Evolutionary conservation across 2,113 vertebrate species (phyloP).

Genomic region (Psittacula cyanocephala): DNA sequence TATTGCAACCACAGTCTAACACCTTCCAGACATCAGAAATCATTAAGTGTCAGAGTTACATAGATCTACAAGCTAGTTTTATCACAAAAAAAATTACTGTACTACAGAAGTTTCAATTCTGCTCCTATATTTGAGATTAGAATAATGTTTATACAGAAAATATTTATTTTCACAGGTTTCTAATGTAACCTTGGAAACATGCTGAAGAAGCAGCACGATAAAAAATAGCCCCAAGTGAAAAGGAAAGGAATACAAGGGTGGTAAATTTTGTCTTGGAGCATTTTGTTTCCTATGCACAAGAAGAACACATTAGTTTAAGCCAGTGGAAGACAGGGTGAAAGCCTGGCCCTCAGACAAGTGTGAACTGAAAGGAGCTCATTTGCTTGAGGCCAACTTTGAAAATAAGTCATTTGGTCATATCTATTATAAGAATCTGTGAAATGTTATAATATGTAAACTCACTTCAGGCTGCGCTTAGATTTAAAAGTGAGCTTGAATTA

Average conservation of each 20-base stretch:
- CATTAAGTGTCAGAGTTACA: slow-evolving; percentile 45
- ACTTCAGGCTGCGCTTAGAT: not conserved
- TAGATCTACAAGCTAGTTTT: slow-evolving; percentile 20
- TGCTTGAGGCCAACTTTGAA: not conserved
- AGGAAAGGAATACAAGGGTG: not conserved
- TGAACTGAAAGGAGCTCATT: not conserved
- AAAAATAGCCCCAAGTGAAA: slow-evolving; percentile 6
- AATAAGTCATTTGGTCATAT: not conserved
- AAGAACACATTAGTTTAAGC: not conserved
- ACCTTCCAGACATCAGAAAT: slow-evolving; percentile 66
- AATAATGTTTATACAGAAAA: slow-evolving; percentile 1
- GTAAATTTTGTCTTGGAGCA: slow-evolving; percentile 16
- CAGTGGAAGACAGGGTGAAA: not conserved
- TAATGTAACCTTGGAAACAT: not conserved
- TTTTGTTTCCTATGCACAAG: not conserved
- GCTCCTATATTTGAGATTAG: not conserved
- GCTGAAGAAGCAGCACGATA: not conserved
- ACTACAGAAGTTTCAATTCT: slow-evolving; percentile 30
- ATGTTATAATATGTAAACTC: not conserved
- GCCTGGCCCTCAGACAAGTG: not conserved
- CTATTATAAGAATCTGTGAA: not conserved
- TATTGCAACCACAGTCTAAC: slow-evolving; percentile 68
- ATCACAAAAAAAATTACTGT: slow-evolving; percentile 39
- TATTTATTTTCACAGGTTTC: slow-evolving; percentile 20
- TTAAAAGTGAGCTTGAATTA: not conserved